A percentile compares a stretch with the other conserved stretches of the same genome.
Evolutionary conservation across 92 coral and sea anemone genomes (phyloP).

Genomic region (Galaxea fascicularis): DNA sequence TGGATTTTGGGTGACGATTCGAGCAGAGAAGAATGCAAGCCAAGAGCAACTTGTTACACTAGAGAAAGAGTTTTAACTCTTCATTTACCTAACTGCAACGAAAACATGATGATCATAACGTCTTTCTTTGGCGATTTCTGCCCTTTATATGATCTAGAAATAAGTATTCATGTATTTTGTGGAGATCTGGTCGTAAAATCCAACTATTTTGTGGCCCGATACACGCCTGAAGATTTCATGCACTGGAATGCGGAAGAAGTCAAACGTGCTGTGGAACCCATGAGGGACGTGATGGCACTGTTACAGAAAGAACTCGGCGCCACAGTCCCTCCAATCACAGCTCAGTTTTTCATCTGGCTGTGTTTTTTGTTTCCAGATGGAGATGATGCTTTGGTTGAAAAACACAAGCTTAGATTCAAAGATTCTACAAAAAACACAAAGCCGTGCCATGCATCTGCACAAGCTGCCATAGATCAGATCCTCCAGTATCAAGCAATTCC

Average conservation of each 20-base stretch:
- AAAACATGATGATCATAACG: slow-evolving; percentile 41
- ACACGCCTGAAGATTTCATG: slow-evolving; percentile 28
- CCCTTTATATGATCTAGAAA: not conserved
- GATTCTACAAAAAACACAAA: slow-evolving; percentile 32
- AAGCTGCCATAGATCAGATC: slow-evolving; percentile 14
- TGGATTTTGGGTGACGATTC: slow-evolving; percentile 55
- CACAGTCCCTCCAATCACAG: slow-evolving; percentile 39
- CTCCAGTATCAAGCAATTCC: not conserved
- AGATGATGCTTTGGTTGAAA: slow-evolving; percentile 24
- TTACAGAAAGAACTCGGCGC: slow-evolving; percentile 62
- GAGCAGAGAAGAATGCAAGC: not conserved
- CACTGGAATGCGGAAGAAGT: slow-evolving; percentile 33
- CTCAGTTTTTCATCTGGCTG: slow-evolving; percentile 63
- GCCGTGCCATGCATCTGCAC: slow-evolving; percentile 25
- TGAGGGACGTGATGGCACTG: slow-evolving; percentile 49
- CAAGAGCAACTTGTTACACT: slow-evolving; percentile 22
- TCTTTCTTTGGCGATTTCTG: not conserved
- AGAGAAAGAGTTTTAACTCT: slow-evolving; percentile 16
- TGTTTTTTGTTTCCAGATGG: slow-evolving; percentile 49
- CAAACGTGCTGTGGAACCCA: slow-evolving; percentile 5
- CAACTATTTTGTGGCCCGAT: not conserved
- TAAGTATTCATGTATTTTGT: slow-evolving; percentile 38
- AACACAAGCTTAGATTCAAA: slow-evolving; percentile 27
- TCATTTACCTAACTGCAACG: slow-evolving; percentile 26
- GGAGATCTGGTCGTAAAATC: slow-evolving; percentile 41